Percentiles rank a stretch among this genome's conserved stretches.
Conservation (phyloP, 2,113 vertebrate species). For the Chiloscyllium plagiosum region DNA sequence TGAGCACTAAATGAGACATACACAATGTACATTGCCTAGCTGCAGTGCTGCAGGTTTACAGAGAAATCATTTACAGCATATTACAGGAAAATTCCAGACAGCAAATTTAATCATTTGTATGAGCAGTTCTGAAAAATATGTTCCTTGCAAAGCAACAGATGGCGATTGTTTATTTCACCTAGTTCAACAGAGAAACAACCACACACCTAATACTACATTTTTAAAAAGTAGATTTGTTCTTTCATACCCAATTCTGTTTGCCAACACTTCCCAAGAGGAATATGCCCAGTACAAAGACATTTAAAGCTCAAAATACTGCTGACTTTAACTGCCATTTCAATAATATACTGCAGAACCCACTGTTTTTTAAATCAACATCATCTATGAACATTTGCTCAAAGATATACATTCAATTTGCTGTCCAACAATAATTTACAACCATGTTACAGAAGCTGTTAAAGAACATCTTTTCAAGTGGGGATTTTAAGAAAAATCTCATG, state of each 20-base stretch:
- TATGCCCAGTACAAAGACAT: neutral
- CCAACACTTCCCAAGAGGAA: neutral
- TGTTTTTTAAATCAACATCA: neutral
- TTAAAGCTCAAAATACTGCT: neutral
- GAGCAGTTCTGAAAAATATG: neutral
- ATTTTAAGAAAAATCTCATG: neutral
- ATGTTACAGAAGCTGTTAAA: neutral
- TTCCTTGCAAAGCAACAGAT: neutral
- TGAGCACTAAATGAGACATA: neutral
- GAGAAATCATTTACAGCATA: neutral
- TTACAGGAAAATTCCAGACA: neutral
- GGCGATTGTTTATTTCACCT: conserved; percentile 1
- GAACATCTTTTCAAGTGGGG: neutral
- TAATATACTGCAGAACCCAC: neutral
- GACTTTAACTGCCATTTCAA: neutral
- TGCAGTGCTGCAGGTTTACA: neutral
- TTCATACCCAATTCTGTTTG: neutral
- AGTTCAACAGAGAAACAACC: neutral
- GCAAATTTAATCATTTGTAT: neutral
- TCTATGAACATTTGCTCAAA: neutral
- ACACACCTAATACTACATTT: neutral
- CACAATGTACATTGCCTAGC: neutral
- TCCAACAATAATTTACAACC: neutral
- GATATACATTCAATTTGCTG: neutral
- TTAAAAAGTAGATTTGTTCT: neutral